Evolutionary conservation across 2,113 vertebrate species (phyloP), one percentile per base, ranked within the genome.

Genomic region (Gambusia holbrooki): DNA sequence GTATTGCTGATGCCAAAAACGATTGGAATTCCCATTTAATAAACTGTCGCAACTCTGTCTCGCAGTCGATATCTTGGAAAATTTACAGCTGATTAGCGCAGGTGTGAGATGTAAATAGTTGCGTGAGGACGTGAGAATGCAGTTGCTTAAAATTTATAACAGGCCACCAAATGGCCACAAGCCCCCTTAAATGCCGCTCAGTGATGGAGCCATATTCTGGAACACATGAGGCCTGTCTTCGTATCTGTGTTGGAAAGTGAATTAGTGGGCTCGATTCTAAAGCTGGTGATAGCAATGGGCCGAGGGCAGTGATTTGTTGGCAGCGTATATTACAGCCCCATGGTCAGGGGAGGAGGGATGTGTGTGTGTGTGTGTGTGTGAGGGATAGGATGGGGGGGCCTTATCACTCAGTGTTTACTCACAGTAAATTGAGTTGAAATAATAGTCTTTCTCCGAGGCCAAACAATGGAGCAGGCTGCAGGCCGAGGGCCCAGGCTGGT

Each of bases 381-480:
- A 83, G 82, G 82, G 79, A 84, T 87, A 65, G 88, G 85, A 89
- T 72, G 74, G 87, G 83, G 83, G 90, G 85, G 89, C 76, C 88
- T 88, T 92, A 94, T 94, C 92, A 92, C 83, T 95, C 93, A 93
- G 89, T 94, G 94, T 95, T 95, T 95, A 94, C 94, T 95, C 92
- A 90, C 91, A 94, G 91, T 94, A 93, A 95, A 95, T 94, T 94
- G 92, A 94, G 93, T 94, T 94, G 92, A 95, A 94, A 95, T 95
- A 95, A 95, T 95, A 93, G 93, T 91, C 88, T 94, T 94, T 94
- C 92, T 93, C 91, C 85, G 85, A 87, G 89, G 87, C 87, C 77
- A 92, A 91, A 94, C 93, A 94, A 94, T 93, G 88, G 91, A 85
- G 87, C 86, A 89, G 89, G 87, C 89, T 89, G 90, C 86, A 82